Base-by-base conservation (phyloP, 2,888 invertebrate genomes). In the Cryptops parisi region DNA sequence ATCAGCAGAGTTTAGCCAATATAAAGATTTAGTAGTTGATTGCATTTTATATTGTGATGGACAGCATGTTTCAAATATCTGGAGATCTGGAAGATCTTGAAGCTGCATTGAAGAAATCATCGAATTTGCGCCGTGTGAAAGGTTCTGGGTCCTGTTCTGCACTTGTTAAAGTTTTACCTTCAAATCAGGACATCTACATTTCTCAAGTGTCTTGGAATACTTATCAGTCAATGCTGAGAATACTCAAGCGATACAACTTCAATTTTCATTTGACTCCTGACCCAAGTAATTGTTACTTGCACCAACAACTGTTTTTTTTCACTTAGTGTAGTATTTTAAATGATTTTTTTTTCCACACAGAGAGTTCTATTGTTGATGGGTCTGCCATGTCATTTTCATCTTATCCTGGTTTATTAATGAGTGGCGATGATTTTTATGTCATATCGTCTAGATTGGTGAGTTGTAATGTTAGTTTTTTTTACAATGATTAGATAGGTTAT, bases 171-270 rank as follows among this genome's bases (percentile, higher is more conserved):
- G 65, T 80, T 49, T 69, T 79, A 45, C 76, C 78, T 0, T 76
- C 74, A 57, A 68, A 72, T 57, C 61, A 65, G 75, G 68, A 74
- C 60, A 65, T 90, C 26, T 82, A 78, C 57, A 74, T 85, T 19
- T 80, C 84, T 0, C 90, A 91, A 64, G 84, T 83, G 63, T 81
- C 84, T 2, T 88, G 84, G 68, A 82, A 78, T 63, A 55, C 57
- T 57, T 89, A 84, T 65, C 75, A 78, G 27, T 77, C 79, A 58
- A 91, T 91, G 90, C 73, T 87, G 55, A 76, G 88, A 54, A 77
- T 90, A 33, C 72, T 87, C 63, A 91, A 91, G 68, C 78, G 80
- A 54, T 91, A 91, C 71, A 82, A 82, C 62, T 78, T 93, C 50
- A 78, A 79, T 56, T 87, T 80, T 66, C 83, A 81, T 59, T 67